These are phyloP conservation scores for Boulengeromyrus knoepffleri DNA, from an alignment of 2,113 vertebrate genomes.

Conservation along the genomic window DNA sequence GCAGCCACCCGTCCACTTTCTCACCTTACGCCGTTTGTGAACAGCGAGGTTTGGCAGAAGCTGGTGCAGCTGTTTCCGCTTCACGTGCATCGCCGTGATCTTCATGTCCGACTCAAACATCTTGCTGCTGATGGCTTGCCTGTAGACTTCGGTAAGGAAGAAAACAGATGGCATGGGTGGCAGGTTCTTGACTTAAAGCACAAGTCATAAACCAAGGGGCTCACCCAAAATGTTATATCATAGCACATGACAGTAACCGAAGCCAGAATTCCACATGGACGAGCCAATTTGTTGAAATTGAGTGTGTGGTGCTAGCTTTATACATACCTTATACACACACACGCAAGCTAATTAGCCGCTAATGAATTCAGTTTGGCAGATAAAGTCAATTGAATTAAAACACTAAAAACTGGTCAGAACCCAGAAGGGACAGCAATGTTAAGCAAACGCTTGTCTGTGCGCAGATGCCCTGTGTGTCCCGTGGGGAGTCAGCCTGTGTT, in stretches of 20 bases:
- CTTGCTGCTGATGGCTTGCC: slow-evolving; percentile 82
- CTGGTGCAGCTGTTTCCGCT: slow-evolving; percentile 74
- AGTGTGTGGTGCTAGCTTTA: background rate
- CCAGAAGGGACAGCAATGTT: background rate
- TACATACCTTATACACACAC: background rate
- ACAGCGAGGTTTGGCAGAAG: slow-evolving; percentile 72
- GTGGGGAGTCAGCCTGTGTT: background rate
- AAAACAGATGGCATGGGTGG: background rate
- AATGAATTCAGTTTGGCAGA: background rate
- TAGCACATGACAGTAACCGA: background rate
- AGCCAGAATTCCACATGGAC: background rate
- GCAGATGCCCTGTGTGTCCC: background rate
- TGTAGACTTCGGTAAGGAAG: slow-evolving; percentile 67
- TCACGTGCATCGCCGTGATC: slow-evolving; percentile 79
- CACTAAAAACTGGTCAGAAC: background rate
- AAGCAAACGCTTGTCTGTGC: background rate
- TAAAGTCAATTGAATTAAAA: background rate
- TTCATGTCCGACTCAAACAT: slow-evolving; percentile 85
- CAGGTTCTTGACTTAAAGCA: background rate
- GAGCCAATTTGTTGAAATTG: background rate
- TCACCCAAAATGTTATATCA: background rate
- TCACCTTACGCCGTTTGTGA: slow-evolving; percentile 78
- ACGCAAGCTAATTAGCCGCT: background rate
- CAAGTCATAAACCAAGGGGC: background rate
- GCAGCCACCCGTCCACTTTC: background rate